Evolutionary conservation across 2,113 vertebrate genomes (phyloP).

Genomic region (Pampusana beccarii): DNA sequence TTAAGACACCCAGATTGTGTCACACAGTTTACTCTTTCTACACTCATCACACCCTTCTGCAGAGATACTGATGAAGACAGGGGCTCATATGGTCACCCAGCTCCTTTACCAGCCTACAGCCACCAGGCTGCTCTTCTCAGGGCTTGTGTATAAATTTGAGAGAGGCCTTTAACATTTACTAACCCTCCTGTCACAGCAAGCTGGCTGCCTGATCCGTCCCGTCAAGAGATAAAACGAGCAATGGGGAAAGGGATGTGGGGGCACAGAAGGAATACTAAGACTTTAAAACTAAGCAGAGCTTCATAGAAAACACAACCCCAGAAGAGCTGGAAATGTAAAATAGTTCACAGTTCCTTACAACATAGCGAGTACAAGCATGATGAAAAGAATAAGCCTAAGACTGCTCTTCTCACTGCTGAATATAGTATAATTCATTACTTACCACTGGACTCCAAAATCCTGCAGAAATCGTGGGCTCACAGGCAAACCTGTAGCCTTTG

Average conservation of each 20-base stretch:
- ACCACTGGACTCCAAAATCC: background rate
- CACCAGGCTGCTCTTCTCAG: background rate
- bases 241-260: background rate
- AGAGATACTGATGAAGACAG: background rate
- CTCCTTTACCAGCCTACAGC: background rate
- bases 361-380: background rate
- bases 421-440: background rate
- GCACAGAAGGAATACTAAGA: background rate
- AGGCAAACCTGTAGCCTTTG: background rate
- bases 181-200: background rate
- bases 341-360: background rate
- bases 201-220: background rate
- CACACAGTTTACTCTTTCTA: background rate
- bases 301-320: background rate
- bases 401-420: background rate
- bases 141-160: background rate
- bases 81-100: background rate
- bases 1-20: background rate
- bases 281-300: background rate
- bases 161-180: background rate
- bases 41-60: background rate
- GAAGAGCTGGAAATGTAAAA: background rate
- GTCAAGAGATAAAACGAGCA: background rate
- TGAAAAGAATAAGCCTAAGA: background rate
- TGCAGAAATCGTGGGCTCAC: background rate